These are phyloP conservation scores for Aphelocoma coerulescens DNA, from an alignment of 2,113 vertebrate genomes.

Conservation along the genomic window DNA sequence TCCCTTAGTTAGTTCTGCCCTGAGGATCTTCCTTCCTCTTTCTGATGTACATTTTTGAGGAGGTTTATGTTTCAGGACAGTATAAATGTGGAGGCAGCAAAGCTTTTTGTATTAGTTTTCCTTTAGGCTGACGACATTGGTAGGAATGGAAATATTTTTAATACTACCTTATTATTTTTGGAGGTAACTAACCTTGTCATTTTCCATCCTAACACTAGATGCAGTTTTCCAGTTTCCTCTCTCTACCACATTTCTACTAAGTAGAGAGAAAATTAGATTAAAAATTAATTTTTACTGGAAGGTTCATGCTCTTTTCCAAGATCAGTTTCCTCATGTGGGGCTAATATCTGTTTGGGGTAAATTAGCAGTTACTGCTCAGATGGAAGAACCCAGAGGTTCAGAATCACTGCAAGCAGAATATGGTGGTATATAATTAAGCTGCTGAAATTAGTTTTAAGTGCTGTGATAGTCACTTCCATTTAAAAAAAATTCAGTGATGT, in stretches of 20 bases:
- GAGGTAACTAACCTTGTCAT: background rate
- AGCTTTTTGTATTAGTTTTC: constrained; percentile 6
- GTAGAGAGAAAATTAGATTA: background rate
- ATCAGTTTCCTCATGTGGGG: background rate
- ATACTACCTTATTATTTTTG: constrained; percentile 5
- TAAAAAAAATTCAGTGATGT: background rate
- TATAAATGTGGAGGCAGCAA: background rate
- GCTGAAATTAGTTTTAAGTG: background rate
- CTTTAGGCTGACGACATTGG: background rate
- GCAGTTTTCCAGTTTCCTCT: constrained; percentile 33
- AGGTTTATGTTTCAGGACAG: background rate
- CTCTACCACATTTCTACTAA: background rate
- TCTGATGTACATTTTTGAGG: background rate
- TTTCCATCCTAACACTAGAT: background rate
- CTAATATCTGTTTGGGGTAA: background rate
- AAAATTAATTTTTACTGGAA: constrained; percentile 1
- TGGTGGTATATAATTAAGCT: background rate
- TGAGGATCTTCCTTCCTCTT: background rate
- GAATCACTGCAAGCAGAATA: background rate
- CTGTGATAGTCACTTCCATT: background rate
- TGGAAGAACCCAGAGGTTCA: background rate
- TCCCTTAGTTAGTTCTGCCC: background rate
- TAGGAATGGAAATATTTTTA: constrained; percentile 34
- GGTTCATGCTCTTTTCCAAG: background rate
- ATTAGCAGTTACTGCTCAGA: background rate